phyloP scores from a whole-genome alignment of 2,888 invertebrate species.

The Leucophora obtusa region DNA sequence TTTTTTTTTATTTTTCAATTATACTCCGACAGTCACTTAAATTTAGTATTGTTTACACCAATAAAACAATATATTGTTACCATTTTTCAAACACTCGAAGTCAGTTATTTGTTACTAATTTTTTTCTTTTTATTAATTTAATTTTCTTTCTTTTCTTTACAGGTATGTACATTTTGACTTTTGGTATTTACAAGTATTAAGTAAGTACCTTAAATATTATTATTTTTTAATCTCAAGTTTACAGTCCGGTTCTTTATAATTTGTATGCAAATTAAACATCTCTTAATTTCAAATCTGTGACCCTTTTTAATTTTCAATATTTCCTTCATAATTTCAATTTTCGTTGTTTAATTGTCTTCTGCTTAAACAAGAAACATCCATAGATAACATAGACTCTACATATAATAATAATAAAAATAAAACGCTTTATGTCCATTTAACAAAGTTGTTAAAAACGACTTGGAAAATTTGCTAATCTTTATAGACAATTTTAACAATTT shows the following conservation, averaged over 20 bases:
- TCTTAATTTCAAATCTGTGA: neutral
- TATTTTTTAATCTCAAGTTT: neutral
- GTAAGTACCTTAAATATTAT: neutral
- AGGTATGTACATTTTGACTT: conserved; percentile 18
- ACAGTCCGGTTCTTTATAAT: neutral
- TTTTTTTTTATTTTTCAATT: too few relatives aligned
- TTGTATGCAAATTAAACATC: neutral
- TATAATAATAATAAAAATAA: too few relatives aligned
- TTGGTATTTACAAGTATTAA: neutral
- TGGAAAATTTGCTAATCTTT: neutral
- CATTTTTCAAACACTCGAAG: too few relatives aligned
- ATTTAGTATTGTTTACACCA: too few relatives aligned
- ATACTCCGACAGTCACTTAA: too few relatives aligned
- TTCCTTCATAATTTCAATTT: neutral
- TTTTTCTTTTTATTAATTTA: neutral
- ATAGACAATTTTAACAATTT: neutral
- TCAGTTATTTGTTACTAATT: too few relatives aligned
- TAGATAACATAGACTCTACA: neutral
- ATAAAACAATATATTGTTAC: too few relatives aligned
- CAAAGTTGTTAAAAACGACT: neutral
- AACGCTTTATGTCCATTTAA: neutral
- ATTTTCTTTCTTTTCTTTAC: conserved; percentile 14
- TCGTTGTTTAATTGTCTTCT: neutral
- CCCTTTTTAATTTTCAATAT: neutral
- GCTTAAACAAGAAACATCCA: neutral